Evolutionary conservation across 2,888 invertebrate species (phyloP).

Genomic region (Spicauda simplicius): DNA sequence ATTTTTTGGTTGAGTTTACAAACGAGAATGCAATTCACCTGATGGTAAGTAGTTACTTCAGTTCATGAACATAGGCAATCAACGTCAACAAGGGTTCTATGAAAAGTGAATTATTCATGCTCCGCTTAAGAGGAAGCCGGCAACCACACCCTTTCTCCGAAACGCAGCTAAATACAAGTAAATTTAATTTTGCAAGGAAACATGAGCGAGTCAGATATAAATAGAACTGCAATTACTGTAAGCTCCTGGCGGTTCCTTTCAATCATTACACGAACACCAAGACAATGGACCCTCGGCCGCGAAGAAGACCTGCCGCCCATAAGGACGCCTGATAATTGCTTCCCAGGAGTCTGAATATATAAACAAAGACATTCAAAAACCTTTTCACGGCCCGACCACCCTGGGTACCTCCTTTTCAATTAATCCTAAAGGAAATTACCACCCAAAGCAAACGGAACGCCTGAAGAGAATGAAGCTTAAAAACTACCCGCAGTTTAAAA

Average conservation of each 20-base stretch:
- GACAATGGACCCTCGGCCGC: conserved; percentile 14
- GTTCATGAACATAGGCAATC: too few species aligned
- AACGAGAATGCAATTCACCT: too few species aligned
- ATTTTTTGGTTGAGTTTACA: too few species aligned
- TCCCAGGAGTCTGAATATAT: conserved; percentile 31
- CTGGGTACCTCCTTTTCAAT: conserved; percentile 27
- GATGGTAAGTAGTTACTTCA: too few species aligned
- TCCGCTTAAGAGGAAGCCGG: too few species aligned
- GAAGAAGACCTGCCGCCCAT: background rate
- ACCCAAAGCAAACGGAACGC: conserved; percentile 25
- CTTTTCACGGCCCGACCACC: conserved; percentile 22
- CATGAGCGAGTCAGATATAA: background rate
- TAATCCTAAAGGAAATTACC: conserved; percentile 35
- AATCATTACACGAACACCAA: background rate
- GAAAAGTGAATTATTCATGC: too few species aligned
- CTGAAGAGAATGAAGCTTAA: conserved; percentile 14
- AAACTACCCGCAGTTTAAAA: conserved; percentile 26
- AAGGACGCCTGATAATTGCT: conserved; percentile 26
- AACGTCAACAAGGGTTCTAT: too few species aligned
- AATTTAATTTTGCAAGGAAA: too few species aligned
- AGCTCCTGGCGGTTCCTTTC: conserved; percentile 1
- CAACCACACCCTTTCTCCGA: too few species aligned
- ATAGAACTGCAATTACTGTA: background rate
- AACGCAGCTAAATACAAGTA: too few species aligned
- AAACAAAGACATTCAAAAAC: conserved; percentile 35